Base-by-base conservation (phyloP, 2,888 invertebrate genomes). In the Gari tellinella region DNA sequence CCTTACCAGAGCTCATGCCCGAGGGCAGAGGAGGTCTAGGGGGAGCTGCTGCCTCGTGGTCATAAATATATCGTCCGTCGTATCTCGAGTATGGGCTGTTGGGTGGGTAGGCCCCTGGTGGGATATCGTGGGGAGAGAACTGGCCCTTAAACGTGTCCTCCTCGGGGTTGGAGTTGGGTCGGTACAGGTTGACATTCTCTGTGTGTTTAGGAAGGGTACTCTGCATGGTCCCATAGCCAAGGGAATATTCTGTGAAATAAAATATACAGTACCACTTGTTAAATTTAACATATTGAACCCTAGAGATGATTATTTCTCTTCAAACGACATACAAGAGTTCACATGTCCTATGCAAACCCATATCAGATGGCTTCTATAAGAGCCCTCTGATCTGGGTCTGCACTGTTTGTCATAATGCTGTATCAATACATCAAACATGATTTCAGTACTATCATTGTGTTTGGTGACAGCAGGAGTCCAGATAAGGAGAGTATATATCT, bases 31-130 rank as follows among this genome's bases (percentile, higher is more conserved):
- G 88, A 14, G 89, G 84, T 40, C 88, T 76, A 0, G 86, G 88
- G 0, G 86, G 88, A 5, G 89, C 87, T 0, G 85, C 88, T 3
- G 84, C 84, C 14, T 90, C 89, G 38, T 86, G 86, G 52, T 87
- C 86, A 26, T 86, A 84, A n/a, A 85, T 84, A 55, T 87, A 88
- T 46, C 86, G 53, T 2, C 87, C 86, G 48, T 88, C 87, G 56
- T 83, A 88, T 57, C 75, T 75, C 10, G 85, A 82, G 58, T 82
- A 66, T 57, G 70, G 69, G 51, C 72, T 75, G 61, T 79, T 75
- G 21, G 79, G 38, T 46, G 84, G 81, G 70, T 81, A 67, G 17
- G 87, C 83, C 5, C 82, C 83, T 0, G 75, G 62, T 12, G 84
- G 84, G 45, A 82, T 74, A 49, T 81, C 81, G 21, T 78, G 69